A percentile compares a stretch with the other conserved stretches of the same genome.
Conservation (phyloP, 1,140 invertebrate genomes). For the Hestina assimilis region DNA sequence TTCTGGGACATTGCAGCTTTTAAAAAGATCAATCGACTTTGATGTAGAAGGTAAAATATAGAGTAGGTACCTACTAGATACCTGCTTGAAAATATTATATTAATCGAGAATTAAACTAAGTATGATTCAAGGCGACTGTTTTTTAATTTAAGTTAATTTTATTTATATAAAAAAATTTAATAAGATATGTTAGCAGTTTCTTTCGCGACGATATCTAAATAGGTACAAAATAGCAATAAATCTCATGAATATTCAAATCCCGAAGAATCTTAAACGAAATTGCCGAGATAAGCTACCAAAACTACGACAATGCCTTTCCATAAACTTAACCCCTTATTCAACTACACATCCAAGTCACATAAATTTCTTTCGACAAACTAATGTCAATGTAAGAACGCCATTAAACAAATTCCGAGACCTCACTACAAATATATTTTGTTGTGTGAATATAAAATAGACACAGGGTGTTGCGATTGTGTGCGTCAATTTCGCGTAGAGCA, state of each 20-base stretch:
- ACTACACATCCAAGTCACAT: constrained; percentile 71
- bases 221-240: constrained; percentile 23
- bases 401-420: constrained; percentile 74
- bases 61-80: too few species aligned
- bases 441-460: constrained; percentile 47
- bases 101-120: too few species aligned
- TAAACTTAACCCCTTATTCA: constrained; percentile 73
- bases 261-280: constrained; percentile 28
- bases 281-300: constrained; percentile 40
- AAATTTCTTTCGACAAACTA: constrained; percentile 76
- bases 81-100: too few species aligned
- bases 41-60: too few species aligned
- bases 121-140: too few species aligned
- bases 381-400: constrained; percentile 76
- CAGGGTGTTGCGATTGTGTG: constrained; percentile 35
- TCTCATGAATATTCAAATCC: constrained; percentile 35
- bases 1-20: too few species aligned
- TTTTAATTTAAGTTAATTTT: too few species aligned
- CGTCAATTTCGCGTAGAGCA: constrained; percentile 37
- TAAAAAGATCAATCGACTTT: too few species aligned
- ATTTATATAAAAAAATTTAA: too few species aligned
- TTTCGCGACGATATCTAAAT: background rate
- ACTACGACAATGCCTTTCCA: constrained; percentile 56
- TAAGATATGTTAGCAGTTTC: background rate
- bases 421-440: constrained; percentile 42